Evolutionary conservation across 2,113 vertebrate species (phyloP), one percentile per base, ranked within the genome.

Genomic region (Vulpes lagopus): DNA sequence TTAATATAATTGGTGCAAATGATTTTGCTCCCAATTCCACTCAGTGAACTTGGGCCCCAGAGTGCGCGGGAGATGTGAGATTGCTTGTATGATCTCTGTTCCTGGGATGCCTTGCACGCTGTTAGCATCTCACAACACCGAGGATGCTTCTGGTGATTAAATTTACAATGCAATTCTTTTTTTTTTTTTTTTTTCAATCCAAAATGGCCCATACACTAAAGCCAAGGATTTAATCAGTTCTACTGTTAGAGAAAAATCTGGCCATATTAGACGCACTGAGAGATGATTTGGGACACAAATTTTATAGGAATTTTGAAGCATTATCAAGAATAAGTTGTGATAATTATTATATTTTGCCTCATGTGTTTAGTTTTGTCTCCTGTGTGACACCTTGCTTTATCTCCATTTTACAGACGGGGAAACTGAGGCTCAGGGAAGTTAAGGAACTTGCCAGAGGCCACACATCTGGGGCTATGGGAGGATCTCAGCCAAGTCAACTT

Each of bases 211-310:
- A 51, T 38, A 76, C 62, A 87, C 30, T 35, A 38, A 88, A 35
- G 32, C 81, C 71, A 87, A 80, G 43, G 85, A 92, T 95, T 85
- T 69, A 32, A 74, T 49, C 59, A 86, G 64, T 86, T 57, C 79
- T 32, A 35, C 22, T 22, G 2, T 22, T 49, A 32, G 23, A 97
- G 81, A 38, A 87, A 92, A 79, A 69, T 19, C 11, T 69, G 55
- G 60, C 92, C n/a, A 3, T 51, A 12, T 81, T 62, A 55, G 60
- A 35, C 17, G 9, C 59, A 86, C 11, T 38, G 57, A n/a, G 53
- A 84, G 59, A 82, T 57, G 43, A 49, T 43, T 57, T 64, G 38
- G 43, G 62, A 80, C 71, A 91, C 51, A 79, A 60, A 90, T 51
- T 73, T 67, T 86, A n/a, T 1, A 60, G 32, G 60, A 5, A 55